A percentile compares a stretch with the other conserved stretches of the same genome.
These are phyloP conservation scores for Oophaga sylvatica DNA, from an alignment of 2,797 vertebrate species.

Conservation along the genomic window DNA sequence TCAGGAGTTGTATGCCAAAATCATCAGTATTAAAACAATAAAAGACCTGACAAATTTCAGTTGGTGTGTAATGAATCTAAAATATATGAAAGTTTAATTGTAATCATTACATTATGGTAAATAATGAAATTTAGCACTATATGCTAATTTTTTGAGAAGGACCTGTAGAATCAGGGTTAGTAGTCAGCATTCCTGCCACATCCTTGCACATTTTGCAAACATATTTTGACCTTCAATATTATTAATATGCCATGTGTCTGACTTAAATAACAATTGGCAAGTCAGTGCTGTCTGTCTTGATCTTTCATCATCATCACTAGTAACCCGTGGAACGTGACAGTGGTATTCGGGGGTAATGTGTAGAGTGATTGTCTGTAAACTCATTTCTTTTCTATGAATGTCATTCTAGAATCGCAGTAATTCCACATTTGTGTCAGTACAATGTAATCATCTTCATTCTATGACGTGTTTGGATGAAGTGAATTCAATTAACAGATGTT, in stretches of 20 bases:
- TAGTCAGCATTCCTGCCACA: not conserved
- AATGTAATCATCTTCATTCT: not conserved
- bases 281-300: not conserved
- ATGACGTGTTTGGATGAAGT: not conserved
- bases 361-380: not conserved
- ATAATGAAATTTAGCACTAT: too few species aligned
- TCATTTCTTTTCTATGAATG: not conserved
- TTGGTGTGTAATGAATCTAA: too few species aligned
- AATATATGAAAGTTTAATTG: too few species aligned
- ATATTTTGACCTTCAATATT: conserved; percentile 3
- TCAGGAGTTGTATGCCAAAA: too few species aligned
- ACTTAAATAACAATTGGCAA: conserved; percentile 12
- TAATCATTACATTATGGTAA: too few species aligned
- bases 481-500: not conserved
- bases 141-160: too few species aligned
- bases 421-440: not conserved
- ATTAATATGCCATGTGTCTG: not conserved
- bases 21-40: too few species aligned
- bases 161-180: too few species aligned
- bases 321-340: not conserved
- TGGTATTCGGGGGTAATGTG: not conserved
- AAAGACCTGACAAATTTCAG: too few species aligned
- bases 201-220: not conserved
- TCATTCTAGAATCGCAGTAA: not conserved
- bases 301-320: not conserved